Evolutionary conservation across 2,888 invertebrate genomes (phyloP).

Genomic region (Lasioglossum figueresi): DNA sequence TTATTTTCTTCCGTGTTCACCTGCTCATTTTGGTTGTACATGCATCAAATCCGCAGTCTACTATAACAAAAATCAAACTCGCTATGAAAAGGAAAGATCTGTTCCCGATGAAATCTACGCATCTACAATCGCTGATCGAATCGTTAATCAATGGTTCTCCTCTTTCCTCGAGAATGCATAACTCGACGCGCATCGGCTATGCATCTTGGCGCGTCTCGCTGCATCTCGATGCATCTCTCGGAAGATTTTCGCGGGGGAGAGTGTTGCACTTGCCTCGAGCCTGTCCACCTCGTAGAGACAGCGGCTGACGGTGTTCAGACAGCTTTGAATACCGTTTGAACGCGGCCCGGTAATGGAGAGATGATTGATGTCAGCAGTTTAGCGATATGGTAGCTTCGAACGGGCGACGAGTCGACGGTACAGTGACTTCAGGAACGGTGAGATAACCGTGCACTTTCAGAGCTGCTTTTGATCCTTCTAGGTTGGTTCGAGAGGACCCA

Average conservation of each 20-base stretch:
- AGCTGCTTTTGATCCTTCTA: slow-evolving; percentile 22
- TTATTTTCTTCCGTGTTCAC: no score
- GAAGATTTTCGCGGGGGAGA: slow-evolving; percentile 21
- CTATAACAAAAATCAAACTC: not conserved
- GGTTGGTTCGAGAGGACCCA: not conserved
- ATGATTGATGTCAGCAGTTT: slow-evolving; percentile 53
- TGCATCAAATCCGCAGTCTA: not conserved
- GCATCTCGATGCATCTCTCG: not conserved
- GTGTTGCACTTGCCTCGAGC: slow-evolving; percentile 37
- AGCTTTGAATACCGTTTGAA: slow-evolving; percentile 53
- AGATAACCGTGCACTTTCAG: slow-evolving; percentile 40
- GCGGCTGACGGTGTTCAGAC: slow-evolving; percentile 21
- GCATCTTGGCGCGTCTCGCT: not conserved
- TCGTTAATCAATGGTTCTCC: not conserved
- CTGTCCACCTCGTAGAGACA: slow-evolving; percentile 18
- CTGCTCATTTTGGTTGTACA: no score
- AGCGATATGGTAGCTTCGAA: slow-evolving; percentile 44
- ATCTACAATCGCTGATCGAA: not conserved
- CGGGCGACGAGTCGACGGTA: slow-evolving; percentile 17
- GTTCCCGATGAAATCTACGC: not conserved
- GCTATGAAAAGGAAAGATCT: not conserved
- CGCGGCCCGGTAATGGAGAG: slow-evolving; percentile 42
- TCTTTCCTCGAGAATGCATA: not conserved
- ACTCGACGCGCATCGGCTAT: not conserved
- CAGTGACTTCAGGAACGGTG: slow-evolving; percentile 40